Conservation (phyloP, 2,888 invertebrate species). For the Gnatocerus cornutus region DNA sequence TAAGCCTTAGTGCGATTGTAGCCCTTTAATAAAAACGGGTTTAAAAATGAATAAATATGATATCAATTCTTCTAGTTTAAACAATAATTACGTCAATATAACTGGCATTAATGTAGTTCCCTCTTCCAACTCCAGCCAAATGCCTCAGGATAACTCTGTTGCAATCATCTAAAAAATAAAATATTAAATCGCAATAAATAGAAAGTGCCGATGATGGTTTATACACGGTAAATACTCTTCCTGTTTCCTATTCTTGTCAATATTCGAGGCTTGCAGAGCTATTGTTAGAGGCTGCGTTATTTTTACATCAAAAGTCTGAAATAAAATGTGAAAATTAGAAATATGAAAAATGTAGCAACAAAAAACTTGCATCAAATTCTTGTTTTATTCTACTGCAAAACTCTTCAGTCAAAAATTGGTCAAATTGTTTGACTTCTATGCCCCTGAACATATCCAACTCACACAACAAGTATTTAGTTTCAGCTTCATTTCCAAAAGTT, state of each 20-base stretch:
- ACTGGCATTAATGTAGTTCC: neutral
- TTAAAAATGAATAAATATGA: no score
- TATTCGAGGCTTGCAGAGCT: neutral
- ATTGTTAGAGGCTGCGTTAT: neutral
- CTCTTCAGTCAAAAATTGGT: neutral
- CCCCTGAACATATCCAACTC: no score
- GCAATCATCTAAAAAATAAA: conserved; percentile 4
- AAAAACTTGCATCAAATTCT: no score
- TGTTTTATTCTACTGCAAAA: no score
- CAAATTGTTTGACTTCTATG: neutral
- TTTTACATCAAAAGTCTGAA: no score
- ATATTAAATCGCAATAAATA: neutral
- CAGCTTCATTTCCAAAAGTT: no score
- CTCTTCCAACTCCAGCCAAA: neutral
- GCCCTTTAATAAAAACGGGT: no score
- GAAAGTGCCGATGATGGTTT: neutral
- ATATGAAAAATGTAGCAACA: no score
- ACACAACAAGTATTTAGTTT: no score
- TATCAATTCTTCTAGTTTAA: no score
- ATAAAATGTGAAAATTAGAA: no score
- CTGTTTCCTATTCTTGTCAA: neutral
- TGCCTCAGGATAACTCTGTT: neutral
- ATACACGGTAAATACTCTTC: neutral
- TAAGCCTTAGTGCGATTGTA: conserved; percentile 8
- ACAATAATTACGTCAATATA: neutral